These are phyloP conservation scores for Manis javanica DNA, from an alignment of 2,797 vertebrate species.

Conservation along the genomic window DNA sequence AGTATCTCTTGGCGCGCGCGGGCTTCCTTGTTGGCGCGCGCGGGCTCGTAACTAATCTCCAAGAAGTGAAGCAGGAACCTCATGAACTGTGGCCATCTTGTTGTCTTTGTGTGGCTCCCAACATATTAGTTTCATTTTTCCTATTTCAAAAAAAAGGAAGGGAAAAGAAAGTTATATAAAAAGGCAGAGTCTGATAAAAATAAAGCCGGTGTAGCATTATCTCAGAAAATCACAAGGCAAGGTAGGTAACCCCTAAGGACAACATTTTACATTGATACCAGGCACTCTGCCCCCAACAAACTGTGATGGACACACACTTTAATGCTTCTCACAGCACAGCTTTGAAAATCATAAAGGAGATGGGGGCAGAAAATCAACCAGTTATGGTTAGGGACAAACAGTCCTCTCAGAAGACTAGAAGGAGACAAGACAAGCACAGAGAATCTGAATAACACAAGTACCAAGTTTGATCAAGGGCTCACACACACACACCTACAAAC, in stretches of 20 bases:
- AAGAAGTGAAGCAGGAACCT: too few relatives aligned
- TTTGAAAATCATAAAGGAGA: background rate
- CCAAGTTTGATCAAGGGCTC: background rate
- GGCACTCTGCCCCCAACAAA: background rate
- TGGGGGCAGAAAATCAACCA: background rate
- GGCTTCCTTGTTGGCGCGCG: too few relatives aligned
- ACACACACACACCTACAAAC: background rate
- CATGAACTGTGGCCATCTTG: too few relatives aligned
- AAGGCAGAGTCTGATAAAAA: slow-evolving; percentile 23
- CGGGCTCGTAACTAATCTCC: too few relatives aligned
- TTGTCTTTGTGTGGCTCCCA: too few relatives aligned
- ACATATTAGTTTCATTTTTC: background rate
- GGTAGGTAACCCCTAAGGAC: background rate
- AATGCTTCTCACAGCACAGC: background rate
- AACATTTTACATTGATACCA: background rate
- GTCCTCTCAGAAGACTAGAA: background rate
- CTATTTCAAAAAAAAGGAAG: background rate
- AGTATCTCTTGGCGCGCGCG: too few relatives aligned
- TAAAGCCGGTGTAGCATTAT: background rate
- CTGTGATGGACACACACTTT: background rate
- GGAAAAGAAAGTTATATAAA: background rate
- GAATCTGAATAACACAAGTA: background rate
- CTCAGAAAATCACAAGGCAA: background rate
- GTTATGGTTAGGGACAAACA: background rate
- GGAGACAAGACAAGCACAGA: background rate